A percentile compares a stretch with the other conserved stretches of the same genome.
These are phyloP conservation scores for Pachliopta kotzebuea DNA, from an alignment of 2,888 invertebrate species.

Conservation along the genomic window DNA sequence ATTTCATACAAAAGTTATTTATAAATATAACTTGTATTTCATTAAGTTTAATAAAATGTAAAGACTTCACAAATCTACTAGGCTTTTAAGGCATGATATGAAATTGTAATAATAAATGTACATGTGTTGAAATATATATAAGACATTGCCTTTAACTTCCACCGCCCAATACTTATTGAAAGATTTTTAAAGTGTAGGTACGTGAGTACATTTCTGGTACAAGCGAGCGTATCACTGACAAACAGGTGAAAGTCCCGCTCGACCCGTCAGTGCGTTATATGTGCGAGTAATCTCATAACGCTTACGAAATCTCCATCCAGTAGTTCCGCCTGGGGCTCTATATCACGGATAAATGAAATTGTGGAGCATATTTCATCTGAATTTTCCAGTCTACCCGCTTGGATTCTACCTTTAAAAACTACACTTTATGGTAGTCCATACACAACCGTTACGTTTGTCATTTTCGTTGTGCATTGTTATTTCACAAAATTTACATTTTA, in stretches of 20 bases:
- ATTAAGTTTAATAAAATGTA: no score
- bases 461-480: background rate
- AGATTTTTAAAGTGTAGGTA: no score
- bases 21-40: no score
- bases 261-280: background rate
- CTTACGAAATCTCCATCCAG: conserved; percentile 14
- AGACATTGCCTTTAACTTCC: no score
- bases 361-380: conserved; percentile 26
- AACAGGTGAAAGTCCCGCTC: background rate
- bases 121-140: no score
- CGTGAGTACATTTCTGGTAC: background rate
- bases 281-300: background rate
- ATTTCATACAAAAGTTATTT: no score
- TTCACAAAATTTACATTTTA: background rate
- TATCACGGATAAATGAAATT: conserved; percentile 26
- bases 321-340: conserved; percentile 11
- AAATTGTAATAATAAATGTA: no score
- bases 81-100: no score
- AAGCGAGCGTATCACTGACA: background rate
- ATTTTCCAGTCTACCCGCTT: conserved; percentile 10
- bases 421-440: conserved; percentile 16
- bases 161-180: no score
- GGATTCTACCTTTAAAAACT: conserved; percentile 12
- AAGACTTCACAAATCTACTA: no score
- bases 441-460: conserved; percentile 5